Base-by-base conservation (phyloP, 2,888 invertebrate species). In the Didymodactylos carnosus region DNA sequence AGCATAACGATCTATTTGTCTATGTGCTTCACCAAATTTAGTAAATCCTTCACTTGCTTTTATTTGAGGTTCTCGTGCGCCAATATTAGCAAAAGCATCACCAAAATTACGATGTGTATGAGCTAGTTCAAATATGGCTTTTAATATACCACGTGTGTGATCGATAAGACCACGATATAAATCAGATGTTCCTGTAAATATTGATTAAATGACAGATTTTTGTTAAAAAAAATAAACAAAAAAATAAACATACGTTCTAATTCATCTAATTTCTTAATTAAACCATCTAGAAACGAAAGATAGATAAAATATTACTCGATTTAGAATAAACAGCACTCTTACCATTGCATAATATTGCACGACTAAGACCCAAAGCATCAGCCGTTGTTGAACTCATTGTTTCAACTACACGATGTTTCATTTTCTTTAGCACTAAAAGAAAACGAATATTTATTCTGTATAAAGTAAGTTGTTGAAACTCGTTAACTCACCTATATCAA, bases 371-470 rank as follows among this genome's bases (percentile, higher is more conserved):
- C 3, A 97, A 83, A 0, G 95, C 94, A 84, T 97, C 95, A 88
- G 87, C 87, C n/a, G 87, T 87, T 71, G 85, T 83, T n/a, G 86
- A 83, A 73, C 92, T 93, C 93, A 98, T 93, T 79, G 90, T 91
- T 84, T 97, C 97, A 0, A 98, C 97, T 27, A 98, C 86, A 75
- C 93, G 87, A 83, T 97, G 97, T 79, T 97, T 97, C 79, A 94
- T 90, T 82, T 98, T 98, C 85, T 98, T 98, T 80, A 97, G 86
- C 73, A 95, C 89, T 85, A 78, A 62, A 35, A 27, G 3, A 79
- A 79, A 29, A 73, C 6, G 6, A 40, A 3, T 6, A 40, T 29
- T 39, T 1, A 16, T 16, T 23, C 16, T n/a, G 10, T 35, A 14
- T 16, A 25, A 29, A 2, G 27, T 27, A 41, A 71, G 27, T 46